Conservation (phyloP, 2,113 vertebrate genomes). For the Marmota flaviventris region DNA sequence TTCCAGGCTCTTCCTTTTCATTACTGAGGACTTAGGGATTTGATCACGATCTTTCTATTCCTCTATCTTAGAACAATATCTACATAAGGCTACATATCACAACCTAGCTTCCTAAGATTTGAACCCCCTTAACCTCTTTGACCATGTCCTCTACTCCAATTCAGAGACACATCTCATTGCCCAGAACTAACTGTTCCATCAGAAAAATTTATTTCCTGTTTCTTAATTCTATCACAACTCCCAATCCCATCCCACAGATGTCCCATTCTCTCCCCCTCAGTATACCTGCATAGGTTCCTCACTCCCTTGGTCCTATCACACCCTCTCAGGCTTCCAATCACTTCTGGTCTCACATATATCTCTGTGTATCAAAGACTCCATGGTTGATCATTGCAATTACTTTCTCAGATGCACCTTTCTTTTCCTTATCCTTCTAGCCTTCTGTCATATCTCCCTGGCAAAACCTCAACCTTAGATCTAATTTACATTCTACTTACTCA, state of each 20-base stretch:
- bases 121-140: not conserved
- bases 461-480: not conserved
- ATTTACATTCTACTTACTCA: not conserved
- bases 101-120: not conserved
- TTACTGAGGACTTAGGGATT: not conserved
- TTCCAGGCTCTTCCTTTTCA: not conserved
- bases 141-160: not conserved
- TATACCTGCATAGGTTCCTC: not conserved
- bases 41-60: not conserved
- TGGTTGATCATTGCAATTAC: not conserved
- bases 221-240: not conserved
- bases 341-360: not conserved
- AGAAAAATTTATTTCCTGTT: not conserved
- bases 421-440: not conserved
- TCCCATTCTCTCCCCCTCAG: not conserved
- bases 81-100: not conserved
- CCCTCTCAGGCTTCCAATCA: not conserved
- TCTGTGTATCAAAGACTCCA: not conserved
- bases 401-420: not conserved
- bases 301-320: not conserved
- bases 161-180: not conserved
- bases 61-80: not conserved
- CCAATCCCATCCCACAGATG: no score
- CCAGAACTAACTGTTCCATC: not conserved
- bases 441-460: not conserved